Conservation (phyloP, 1,140 invertebrate genomes). For the Formica exsecta region DNA sequence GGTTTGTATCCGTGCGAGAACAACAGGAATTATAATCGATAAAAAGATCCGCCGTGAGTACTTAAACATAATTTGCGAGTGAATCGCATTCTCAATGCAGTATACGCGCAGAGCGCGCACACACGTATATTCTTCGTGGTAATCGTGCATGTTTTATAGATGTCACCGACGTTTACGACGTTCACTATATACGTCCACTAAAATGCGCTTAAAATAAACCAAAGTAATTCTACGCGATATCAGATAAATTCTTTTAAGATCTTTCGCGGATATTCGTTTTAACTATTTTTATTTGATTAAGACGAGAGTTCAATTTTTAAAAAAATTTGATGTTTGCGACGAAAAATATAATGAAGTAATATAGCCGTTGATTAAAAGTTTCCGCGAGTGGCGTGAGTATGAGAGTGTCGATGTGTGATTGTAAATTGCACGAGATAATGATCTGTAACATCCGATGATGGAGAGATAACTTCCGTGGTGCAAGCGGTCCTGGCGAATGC, state of each 20-base stretch:
- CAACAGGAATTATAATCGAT: not conserved
- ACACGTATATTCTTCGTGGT: slow-evolving; percentile 15
- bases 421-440: slow-evolving; percentile 43
- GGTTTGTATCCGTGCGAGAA: slow-evolving; percentile 26
- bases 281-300: slow-evolving; percentile 9
- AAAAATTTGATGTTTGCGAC: not conserved
- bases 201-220: slow-evolving; percentile 3
- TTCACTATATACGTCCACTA: slow-evolving; percentile 54
- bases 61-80: not conserved
- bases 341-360: slow-evolving; percentile 3
- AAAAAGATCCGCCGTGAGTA: not conserved
- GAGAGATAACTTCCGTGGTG: slow-evolving; percentile 61
- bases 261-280: not conserved
- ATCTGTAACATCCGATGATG: slow-evolving; percentile 32
- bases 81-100: slow-evolving; percentile 21
- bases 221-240: not conserved
- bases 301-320: not conserved
- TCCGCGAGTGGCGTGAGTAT: not conserved
- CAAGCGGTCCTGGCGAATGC: slow-evolving; percentile 76
- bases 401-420: not conserved
- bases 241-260: not conserved
- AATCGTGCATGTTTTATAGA: slow-evolving; percentile 40
- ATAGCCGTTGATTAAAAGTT: not conserved
- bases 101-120: slow-evolving; percentile 14
- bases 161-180: slow-evolving; percentile 41